Evolutionary conservation across 1,140 invertebrate genomes (phyloP).

Genomic region (Lamellibrachia luymesi): DNA sequence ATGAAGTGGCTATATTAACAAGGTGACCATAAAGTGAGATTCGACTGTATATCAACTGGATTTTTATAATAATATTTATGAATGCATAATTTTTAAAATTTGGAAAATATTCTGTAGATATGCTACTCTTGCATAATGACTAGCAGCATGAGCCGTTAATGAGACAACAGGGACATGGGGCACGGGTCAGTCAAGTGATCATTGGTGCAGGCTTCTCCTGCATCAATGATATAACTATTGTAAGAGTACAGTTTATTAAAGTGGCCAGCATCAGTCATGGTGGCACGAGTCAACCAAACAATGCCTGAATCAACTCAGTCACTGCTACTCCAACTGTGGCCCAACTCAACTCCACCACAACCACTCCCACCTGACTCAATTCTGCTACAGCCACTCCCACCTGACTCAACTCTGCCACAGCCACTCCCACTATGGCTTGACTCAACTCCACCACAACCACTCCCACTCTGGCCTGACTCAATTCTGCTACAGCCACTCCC

Average conservation of each 20-base stretch:
- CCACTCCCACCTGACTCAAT: not conserved
- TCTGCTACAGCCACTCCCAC: not conserved
- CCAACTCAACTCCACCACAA: not conserved
- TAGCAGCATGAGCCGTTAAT: not conserved
- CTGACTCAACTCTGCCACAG: not conserved
- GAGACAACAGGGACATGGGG: not conserved
- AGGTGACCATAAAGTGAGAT: too few relatives aligned
- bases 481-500: not conserved
- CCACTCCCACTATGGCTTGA: not conserved
- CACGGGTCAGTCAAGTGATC: too few relatives aligned
- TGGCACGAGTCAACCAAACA: too few relatives aligned
- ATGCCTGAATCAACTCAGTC: too few relatives aligned
- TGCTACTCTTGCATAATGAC: not conserved
- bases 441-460: not conserved
- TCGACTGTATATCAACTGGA: too few relatives aligned
- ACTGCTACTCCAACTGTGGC: not conserved
- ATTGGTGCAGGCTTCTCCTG: too few relatives aligned
- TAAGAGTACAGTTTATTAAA: too few relatives aligned
- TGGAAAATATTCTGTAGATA: not conserved
- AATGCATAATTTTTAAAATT: not conserved
- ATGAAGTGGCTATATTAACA: too few relatives aligned
- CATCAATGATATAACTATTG: too few relatives aligned
- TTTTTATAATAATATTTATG: not conserved
- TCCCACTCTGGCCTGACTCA: not conserved
- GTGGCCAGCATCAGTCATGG: too few relatives aligned